These are phyloP conservation scores for Hormaphis cornu DNA, from an alignment of 1,140 invertebrate genomes.

Conservation along the genomic window DNA sequence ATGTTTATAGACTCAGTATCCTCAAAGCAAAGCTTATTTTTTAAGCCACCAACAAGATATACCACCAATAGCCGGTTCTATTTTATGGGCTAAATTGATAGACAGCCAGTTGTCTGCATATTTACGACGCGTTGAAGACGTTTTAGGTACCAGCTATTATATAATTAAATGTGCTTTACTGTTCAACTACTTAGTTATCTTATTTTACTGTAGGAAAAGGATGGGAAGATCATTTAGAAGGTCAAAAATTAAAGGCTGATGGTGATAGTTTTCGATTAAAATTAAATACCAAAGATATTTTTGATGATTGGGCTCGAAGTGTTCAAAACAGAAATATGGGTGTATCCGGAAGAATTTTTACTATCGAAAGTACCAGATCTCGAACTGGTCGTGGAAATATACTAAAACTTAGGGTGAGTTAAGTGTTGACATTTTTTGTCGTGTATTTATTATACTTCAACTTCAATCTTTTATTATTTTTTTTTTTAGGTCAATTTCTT, in stretches of 20 bases:
- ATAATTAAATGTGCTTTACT: neutral
- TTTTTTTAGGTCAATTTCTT: conserved; percentile 65
- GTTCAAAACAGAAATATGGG: conserved; percentile 90
- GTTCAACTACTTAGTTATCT: neutral
- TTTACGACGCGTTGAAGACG: conserved; percentile 91
- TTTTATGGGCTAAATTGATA: conserved; percentile 98
- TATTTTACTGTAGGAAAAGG: conserved; percentile 61
- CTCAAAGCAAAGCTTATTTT: conserved; percentile 72
- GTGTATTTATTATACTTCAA: neutral
- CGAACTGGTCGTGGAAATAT: conserved; percentile 76
- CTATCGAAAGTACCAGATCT: conserved; percentile 77
- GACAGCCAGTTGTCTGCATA: conserved; percentile 96
- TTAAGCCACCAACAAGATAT: conserved; percentile 87
- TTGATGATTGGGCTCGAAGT: conserved; percentile 93
- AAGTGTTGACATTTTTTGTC: neutral
- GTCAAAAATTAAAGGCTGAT: conserved; percentile 94
- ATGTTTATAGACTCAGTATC: conserved; percentile 38
- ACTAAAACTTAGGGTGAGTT: conserved; percentile 74
- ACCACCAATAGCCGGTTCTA: conserved; percentile 91
- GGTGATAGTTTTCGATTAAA: conserved; percentile 95
- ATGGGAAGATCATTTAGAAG: conserved; percentile 99
- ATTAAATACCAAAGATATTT: conserved; percentile 90
- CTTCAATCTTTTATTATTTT: conserved; percentile 10
- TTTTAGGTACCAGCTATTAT: conserved; percentile 58
- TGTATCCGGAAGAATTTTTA: conserved; percentile 88